Conservation (phyloP, 2,888 invertebrate genomes). For the Yponomeuta sedellus region DNA sequence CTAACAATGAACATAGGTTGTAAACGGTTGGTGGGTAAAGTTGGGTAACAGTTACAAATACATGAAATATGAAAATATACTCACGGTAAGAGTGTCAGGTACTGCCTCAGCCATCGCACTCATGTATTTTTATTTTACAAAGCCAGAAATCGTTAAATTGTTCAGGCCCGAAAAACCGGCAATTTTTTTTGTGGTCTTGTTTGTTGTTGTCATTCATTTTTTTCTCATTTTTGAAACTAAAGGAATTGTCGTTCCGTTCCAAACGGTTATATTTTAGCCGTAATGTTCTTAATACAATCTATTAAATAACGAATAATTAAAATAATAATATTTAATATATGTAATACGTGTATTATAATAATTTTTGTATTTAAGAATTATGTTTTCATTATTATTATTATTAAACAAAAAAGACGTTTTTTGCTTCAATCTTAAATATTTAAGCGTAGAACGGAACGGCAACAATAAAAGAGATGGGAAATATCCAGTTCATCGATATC, state of each 20-base stretch:
- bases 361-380: no score
- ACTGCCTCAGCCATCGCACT: neutral
- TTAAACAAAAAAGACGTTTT: no score
- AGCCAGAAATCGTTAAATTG: neutral
- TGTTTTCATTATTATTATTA: no score
- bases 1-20: no score
- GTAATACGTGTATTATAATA: no score
- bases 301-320: neutral
- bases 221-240: neutral
- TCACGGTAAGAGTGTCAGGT: neutral
- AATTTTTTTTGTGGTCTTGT: neutral
- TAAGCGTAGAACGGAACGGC: neutral
- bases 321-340: no score
- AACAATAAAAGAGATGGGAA: neutral
- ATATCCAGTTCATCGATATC: neutral
- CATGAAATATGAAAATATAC: neutral
- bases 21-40: no score
- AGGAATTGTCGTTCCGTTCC: neutral
- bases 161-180: constrained; percentile 5
- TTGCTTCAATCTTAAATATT: neutral
- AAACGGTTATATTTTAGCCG: neutral
- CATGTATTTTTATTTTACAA: neutral
- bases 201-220: neutral
- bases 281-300: neutral
- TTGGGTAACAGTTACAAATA: no score